These are phyloP conservation scores for Leptoteleia sp. DNA, from an alignment of 1,140 invertebrate species.

Conservation along the genomic window DNA sequence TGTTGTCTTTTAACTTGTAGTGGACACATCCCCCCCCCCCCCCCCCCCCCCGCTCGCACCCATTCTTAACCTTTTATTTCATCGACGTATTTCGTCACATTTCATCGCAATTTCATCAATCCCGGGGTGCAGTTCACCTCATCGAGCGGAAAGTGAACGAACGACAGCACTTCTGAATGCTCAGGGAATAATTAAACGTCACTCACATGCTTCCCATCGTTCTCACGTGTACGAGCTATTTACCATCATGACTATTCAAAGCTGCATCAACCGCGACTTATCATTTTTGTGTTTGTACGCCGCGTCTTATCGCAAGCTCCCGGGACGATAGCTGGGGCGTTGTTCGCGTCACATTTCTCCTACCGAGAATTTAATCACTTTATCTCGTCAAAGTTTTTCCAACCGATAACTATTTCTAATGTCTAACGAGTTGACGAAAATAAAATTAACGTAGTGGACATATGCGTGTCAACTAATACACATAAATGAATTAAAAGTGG, in stretches of 20 bases:
- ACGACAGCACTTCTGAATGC: slow-evolving; percentile 55
- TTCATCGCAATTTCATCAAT: slow-evolving; percentile 56
- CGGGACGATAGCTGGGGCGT: too few species aligned
- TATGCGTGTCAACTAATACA: too few species aligned
- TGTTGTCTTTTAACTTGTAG: slow-evolving; percentile 42
- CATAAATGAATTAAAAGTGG: too few species aligned
- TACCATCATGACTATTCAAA: slow-evolving; percentile 50
- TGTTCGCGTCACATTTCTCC: too few species aligned
- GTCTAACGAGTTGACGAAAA: too few species aligned
- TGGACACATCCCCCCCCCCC: slow-evolving; percentile 17
- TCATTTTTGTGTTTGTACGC: slow-evolving; percentile 23
- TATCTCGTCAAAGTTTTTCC: too few species aligned
- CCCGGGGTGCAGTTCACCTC: slow-evolving; percentile 42
- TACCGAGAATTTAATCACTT: too few species aligned
- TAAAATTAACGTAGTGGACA: too few species aligned
- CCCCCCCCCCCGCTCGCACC: too few species aligned
- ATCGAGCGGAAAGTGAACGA: slow-evolving; percentile 57
- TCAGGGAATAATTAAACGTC: slow-evolving; percentile 73
- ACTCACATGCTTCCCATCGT: slow-evolving; percentile 63
- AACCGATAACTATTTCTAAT: too few species aligned
- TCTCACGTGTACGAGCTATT: slow-evolving; percentile 47
- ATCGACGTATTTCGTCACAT: slow-evolving; percentile 41
- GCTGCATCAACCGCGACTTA: slow-evolving; percentile 37
- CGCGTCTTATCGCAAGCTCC: too few species aligned
- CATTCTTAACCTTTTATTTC: slow-evolving; percentile 44